Base-by-base conservation (phyloP, 2,797 vertebrate species). In the Clamator glandarius region DNA sequence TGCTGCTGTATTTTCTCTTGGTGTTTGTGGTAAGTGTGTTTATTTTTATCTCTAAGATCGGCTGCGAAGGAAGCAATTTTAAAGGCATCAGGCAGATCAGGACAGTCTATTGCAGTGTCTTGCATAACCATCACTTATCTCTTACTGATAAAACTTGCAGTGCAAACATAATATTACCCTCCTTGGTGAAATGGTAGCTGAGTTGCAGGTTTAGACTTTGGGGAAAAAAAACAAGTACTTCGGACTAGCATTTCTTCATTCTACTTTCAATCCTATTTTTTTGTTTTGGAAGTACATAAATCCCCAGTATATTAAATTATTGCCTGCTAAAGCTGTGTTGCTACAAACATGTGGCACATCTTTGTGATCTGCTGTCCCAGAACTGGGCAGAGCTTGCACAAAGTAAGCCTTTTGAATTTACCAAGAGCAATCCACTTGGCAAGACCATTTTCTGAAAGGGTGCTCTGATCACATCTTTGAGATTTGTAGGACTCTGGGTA, bases 121-220 rank as follows among this genome's bases (percentile, higher is more conserved):
- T 94, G 42, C 1, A 0, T 52, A 83, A 52, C 48, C 21, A 20
- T 52, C 13, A 14, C 39, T 88, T 86, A 59, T 4, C n/a, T 89
- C 26, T 61, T 84, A 75, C 55, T 77, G 50, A 59, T 57, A 70
- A 67, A 70, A 31, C n/a, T 69, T 85, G 76, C 64, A 74, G 73
- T 63, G 41, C 51, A 90, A 88, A 68, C 21, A 24, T 44, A 61
- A 1, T 58, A 41, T 28, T 68, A 11, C 63, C 23, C 18, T 89
- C n/a, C 52, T 73, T 14, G 28, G 24, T 25, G 33, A 73, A 73
- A 73, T 19, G 9, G 19, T 73, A 61, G 39, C 55, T 44, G 42
- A 72, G 21, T 68, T 90, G 44, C 52, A 86, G 35, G 24, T 69
- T 66, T 84, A 50, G 63, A 55, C 31, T 68, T 41, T 8, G 2